Percentiles rank a stretch among this genome's conserved stretches.
These are phyloP conservation scores for Eleginops maclovinus DNA, from an alignment of 2,113 vertebrate species.

Conservation along the genomic window DNA sequence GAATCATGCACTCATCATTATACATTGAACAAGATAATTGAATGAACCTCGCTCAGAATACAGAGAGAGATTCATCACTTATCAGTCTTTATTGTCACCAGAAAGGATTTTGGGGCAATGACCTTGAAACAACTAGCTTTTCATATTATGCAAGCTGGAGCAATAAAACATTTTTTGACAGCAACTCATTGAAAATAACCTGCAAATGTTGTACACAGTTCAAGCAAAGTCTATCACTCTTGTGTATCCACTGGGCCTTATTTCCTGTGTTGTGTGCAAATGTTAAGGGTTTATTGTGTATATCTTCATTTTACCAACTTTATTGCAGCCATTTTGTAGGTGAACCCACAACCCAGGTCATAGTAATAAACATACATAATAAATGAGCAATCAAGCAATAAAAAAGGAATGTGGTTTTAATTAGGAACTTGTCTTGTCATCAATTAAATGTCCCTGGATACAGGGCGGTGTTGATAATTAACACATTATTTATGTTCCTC, in stretches of 20 bases:
- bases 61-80: not conserved
- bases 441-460: not conserved
- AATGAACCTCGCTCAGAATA: not conserved
- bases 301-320: not conserved
- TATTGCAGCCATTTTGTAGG: not conserved
- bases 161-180: not conserved
- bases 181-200: not conserved
- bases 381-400: not conserved
- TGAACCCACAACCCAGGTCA: not conserved
- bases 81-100: not conserved
- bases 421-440: not conserved
- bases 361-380: not conserved
- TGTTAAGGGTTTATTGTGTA: not conserved
- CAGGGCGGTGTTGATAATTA: not conserved
- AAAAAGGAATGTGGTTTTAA: not conserved
- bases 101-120: not conserved
- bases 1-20: no score
- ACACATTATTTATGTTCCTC: conserved; percentile 5
- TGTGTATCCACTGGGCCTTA: not conserved
- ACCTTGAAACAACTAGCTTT: not conserved
- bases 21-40: not conserved
- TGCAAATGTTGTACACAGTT: not conserved
- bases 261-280: not conserved
- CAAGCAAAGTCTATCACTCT: not conserved
- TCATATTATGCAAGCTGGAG: not conserved